Percentiles rank a stretch among this genome's conserved stretches.
These are phyloP conservation scores for Caenorhabditis becei DNA, from an alignment of 2,888 invertebrate genomes.

Conservation along the genomic window DNA sequence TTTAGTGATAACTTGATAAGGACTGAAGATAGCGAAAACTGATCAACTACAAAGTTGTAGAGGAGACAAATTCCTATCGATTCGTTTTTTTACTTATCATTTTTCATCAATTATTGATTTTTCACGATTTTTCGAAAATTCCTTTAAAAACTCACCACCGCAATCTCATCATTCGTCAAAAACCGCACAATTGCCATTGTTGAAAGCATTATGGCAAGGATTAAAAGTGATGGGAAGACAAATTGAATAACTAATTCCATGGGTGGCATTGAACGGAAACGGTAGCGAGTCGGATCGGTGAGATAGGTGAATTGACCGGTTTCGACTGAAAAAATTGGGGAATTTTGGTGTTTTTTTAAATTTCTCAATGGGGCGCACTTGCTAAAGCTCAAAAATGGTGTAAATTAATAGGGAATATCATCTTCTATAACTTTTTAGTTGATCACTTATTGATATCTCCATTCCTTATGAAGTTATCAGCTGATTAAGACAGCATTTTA, in stretches of 20 bases:
- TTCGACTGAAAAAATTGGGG: constrained; percentile 31
- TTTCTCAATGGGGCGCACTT: neutral
- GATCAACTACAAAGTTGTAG: too few species aligned
- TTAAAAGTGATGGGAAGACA: constrained; percentile 30
- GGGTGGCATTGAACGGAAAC: constrained; percentile 31
- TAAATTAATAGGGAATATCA: too few species aligned
- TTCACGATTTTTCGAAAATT: neutral
- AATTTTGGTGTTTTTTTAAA: neutral
- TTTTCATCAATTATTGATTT: neutral
- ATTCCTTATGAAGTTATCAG: too few species aligned
- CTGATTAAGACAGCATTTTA: too few species aligned
- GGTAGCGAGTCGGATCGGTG: constrained; percentile 47
- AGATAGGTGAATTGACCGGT: constrained; percentile 44
- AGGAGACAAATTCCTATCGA: too few species aligned
- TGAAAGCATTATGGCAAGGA: constrained; percentile 37
- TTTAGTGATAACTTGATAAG: too few species aligned
- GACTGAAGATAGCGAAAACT: too few species aligned
- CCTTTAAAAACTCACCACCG: neutral
- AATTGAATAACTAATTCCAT: constrained; percentile 29
- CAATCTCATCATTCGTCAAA: neutral
- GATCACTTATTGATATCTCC: too few species aligned
- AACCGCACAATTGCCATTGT: neutral
- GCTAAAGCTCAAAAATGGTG: too few species aligned
- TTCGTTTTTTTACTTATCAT: too few species aligned
- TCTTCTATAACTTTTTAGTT: too few species aligned